A percentile compares a stretch with the other conserved stretches of the same genome.
Evolutionary conservation across 1,140 invertebrate genomes (phyloP).

Genomic region (Chironomus tepperi): DNA sequence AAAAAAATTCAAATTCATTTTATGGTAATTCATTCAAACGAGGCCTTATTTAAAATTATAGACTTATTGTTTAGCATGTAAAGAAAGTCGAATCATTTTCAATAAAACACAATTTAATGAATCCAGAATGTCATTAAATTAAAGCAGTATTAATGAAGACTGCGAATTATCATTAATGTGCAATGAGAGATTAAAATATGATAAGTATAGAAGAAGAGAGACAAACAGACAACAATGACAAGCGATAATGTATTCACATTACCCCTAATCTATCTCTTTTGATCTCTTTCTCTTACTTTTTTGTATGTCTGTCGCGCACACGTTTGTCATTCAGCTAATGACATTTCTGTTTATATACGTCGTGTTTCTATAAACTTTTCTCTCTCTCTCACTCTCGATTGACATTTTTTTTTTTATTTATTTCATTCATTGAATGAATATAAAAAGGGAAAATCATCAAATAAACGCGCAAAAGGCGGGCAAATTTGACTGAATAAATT

Average conservation of each 20-base stretch:
- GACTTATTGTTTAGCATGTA: not conserved
- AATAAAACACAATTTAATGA: not conserved
- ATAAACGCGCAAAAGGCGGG: conserved; percentile 17
- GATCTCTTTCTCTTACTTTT: conserved; percentile 15
- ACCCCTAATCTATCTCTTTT: conserved; percentile 6
- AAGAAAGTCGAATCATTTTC: no score
- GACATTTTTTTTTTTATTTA: not conserved
- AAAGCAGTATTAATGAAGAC: not conserved
- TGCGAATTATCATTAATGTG: not conserved
- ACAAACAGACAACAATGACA: conserved; percentile 18
- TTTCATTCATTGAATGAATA: not conserved
- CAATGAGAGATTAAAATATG: not conserved
- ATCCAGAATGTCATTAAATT: not conserved
- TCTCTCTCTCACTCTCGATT: not conserved
- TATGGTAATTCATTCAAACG: not conserved
- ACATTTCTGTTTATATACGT: not conserved
- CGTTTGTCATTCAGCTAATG: conserved; percentile 16
- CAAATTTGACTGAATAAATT: conserved; percentile 20
- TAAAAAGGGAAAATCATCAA: conserved; percentile 18
- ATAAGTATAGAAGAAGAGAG: not conserved
- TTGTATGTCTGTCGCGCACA: not conserved
- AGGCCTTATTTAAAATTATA: no score
- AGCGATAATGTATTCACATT: conserved; percentile 16
- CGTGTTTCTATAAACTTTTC: not conserved
- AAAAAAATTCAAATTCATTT: not conserved